These are phyloP conservation scores for Rhopalosiphum nymphaeae DNA, from an alignment of 2,888 invertebrate genomes.

Conservation along the genomic window DNA sequence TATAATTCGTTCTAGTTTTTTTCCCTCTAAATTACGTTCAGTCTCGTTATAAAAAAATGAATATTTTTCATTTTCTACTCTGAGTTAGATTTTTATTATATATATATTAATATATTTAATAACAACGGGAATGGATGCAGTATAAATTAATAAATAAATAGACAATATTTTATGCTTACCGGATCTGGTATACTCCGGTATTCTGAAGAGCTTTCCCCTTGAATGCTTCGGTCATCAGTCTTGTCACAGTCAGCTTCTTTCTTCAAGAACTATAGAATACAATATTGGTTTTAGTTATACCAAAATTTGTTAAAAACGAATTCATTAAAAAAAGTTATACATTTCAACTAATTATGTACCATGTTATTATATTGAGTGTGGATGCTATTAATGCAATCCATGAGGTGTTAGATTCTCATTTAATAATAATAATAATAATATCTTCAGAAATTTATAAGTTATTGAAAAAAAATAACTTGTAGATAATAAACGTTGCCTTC, in stretches of 20 bases:
- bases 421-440: not conserved
- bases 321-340: not conserved
- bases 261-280: conserved; percentile 81
- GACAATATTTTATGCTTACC: conserved; percentile 74
- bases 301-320: not conserved
- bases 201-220: conserved; percentile 82
- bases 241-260: conserved; percentile 90
- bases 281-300: conserved; percentile 32
- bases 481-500: not conserved
- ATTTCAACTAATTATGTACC: not conserved
- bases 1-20: conserved; percentile 32
- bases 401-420: not conserved
- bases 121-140: conserved; percentile 19
- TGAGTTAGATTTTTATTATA: conserved; percentile 19
- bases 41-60: conserved; percentile 40
- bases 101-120: conserved; percentile 21
- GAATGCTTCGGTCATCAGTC: conserved; percentile 80
- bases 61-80: conserved; percentile 29
- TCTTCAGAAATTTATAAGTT: not conserved
- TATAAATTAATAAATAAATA: conserved; percentile 31
- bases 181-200: conserved; percentile 87
- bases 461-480: not conserved
- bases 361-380: not conserved
- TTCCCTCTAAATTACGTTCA: conserved; percentile 47
- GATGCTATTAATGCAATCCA: not conserved